phyloP scores from a whole-genome alignment of 1,140 invertebrate genomes.

The Solenopsis invicta region DNA sequence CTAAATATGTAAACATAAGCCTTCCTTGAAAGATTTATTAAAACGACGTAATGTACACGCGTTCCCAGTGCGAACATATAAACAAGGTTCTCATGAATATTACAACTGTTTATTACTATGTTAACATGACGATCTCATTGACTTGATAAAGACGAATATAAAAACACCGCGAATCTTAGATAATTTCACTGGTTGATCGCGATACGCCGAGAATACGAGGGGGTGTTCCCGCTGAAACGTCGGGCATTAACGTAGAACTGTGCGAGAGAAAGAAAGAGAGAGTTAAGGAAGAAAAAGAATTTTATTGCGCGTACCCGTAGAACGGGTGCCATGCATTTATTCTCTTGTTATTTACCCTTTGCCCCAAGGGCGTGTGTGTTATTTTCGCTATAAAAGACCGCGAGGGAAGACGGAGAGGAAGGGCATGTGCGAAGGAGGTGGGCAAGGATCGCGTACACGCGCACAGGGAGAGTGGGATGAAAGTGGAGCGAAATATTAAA shows the following conservation, averaged over 20 bases:
- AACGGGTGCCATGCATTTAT: slow-evolving; percentile 61
- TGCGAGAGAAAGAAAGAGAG: too few relatives aligned
- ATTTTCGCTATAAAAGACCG: slow-evolving; percentile 65
- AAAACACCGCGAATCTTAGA: slow-evolving; percentile 12
- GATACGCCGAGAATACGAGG: slow-evolving; percentile 14
- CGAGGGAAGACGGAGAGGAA: background rate
- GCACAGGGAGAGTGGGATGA: background rate
- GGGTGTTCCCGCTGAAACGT: background rate
- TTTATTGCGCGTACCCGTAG: slow-evolving; percentile 47
- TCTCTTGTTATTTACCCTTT: slow-evolving; percentile 69
- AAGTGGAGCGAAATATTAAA: slow-evolving; percentile 55
- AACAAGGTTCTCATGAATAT: slow-evolving; percentile 3
- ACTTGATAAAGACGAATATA: slow-evolving; percentile 12
- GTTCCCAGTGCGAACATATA: background rate
- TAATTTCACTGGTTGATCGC: slow-evolving; percentile 37
- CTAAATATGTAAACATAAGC: background rate
- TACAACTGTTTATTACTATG: slow-evolving; percentile 12
- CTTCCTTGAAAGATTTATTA: background rate
- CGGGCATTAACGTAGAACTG: slow-evolving; percentile 27
- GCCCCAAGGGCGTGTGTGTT: slow-evolving; percentile 53
- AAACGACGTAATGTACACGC: background rate
- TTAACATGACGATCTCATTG: slow-evolving; percentile 41
- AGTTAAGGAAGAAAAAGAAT: slow-evolving; percentile 48
- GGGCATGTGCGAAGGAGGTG: background rate
- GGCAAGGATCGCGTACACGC: background rate